Conservation (phyloP, 2,888 invertebrate species). For the Camponotus fellah region DNA sequence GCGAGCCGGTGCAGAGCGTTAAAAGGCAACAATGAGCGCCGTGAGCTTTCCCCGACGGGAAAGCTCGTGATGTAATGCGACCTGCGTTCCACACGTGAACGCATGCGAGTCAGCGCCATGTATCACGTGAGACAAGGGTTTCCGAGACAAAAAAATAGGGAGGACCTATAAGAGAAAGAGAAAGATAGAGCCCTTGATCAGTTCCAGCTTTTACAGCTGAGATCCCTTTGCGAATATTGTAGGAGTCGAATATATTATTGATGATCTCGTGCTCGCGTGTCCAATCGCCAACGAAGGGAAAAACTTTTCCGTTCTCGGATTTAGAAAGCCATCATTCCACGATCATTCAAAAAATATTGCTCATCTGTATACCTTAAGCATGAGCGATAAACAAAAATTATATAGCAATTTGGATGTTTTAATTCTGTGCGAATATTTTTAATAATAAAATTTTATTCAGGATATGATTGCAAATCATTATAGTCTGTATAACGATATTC, state of each 20-base stretch:
- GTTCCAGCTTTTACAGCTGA: conserved; percentile 1
- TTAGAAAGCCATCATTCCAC: neutral
- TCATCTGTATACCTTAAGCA: neutral
- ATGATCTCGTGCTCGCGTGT: neutral
- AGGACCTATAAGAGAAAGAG: conserved; percentile 11
- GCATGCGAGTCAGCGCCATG: conserved; percentile 43
- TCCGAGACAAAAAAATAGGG: neutral
- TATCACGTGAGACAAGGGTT: conserved; percentile 33
- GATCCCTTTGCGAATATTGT: neutral
- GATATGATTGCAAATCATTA: too few species aligned
- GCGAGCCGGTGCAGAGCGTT: conserved; percentile 46
- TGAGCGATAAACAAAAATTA: neutral
- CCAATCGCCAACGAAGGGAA: neutral
- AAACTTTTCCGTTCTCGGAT: neutral
- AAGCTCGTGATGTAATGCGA: conserved; percentile 63
- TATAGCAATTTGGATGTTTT: neutral
- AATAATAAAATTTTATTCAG: conserved; percentile 1
- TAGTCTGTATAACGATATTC: neutral
- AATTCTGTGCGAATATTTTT: neutral
- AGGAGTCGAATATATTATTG: conserved; percentile 23
- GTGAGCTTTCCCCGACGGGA: conserved; percentile 41
- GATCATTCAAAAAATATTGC: neutral
- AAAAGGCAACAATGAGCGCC: conserved; percentile 55
- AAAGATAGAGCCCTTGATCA: conserved; percentile 11
- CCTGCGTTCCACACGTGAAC: conserved; percentile 55